Conservation (phyloP, 2,797 vertebrate genomes). For the Enteromius trimaculatus region DNA sequence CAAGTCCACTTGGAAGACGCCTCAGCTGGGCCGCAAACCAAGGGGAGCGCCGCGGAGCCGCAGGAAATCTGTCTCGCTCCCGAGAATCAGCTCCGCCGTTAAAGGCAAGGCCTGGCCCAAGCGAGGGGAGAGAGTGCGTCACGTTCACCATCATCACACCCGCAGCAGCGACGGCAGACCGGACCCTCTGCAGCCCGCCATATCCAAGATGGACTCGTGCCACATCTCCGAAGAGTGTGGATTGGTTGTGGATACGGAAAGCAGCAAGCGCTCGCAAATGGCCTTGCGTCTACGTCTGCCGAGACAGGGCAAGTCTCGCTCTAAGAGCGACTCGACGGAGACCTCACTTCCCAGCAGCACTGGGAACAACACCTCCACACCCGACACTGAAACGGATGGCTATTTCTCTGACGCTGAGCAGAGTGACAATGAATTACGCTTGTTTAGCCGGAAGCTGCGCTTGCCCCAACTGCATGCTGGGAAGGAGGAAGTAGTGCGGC, state of each 20-base stretch:
- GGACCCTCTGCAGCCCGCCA: constrained; percentile 78
- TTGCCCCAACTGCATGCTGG: constrained; percentile 84
- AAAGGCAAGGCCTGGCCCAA: constrained; percentile 58
- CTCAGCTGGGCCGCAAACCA: constrained; percentile 85
- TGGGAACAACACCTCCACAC: constrained; percentile 64
- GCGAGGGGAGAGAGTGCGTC: background rate
- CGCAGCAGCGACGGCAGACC: constrained; percentile 72
- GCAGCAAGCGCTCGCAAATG: constrained; percentile 72
- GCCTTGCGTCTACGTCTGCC: constrained; percentile 79
- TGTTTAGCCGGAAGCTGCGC: constrained; percentile 78
- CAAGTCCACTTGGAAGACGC: constrained; percentile 87
- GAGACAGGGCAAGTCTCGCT: constrained; percentile 81
- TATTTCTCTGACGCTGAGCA: constrained; percentile 94
- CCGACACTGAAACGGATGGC: constrained; percentile 86
- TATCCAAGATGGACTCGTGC: constrained; percentile 83
- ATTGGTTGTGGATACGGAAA: constrained; percentile 62
- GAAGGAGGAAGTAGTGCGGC: constrained; percentile 89
- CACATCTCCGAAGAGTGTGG: constrained; percentile 75
- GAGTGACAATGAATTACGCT: constrained; percentile 85
- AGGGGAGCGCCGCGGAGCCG: constrained; percentile 77
- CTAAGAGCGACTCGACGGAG: constrained; percentile 69
- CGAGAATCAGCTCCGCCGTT: constrained; percentile 58
- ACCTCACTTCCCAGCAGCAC: constrained; percentile 57
- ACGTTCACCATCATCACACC: constrained; percentile 64
- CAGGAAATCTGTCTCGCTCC: constrained; percentile 60